Percentiles rank a stretch among this genome's conserved stretches.
Evolutionary conservation across 1,140 invertebrate genomes (phyloP).

Genomic region (Piezodorus guildinii): DNA sequence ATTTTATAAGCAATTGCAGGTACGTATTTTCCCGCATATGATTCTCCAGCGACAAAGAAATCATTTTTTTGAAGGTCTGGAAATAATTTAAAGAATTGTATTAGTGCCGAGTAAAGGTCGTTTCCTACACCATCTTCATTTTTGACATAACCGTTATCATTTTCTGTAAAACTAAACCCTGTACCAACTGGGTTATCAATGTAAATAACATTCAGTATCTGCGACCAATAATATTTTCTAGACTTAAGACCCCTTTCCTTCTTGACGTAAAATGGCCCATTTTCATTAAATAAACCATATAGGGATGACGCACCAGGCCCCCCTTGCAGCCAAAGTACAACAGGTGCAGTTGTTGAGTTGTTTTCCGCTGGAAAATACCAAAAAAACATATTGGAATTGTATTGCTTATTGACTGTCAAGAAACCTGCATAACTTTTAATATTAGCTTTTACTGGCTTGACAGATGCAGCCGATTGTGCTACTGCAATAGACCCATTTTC

Average conservation of each 20-base stretch:
- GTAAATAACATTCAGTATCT: constrained; percentile 62
- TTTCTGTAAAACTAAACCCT: constrained; percentile 60
- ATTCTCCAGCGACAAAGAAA: constrained; percentile 75
- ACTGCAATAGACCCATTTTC: constrained; percentile 21
- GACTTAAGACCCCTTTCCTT: constrained; percentile 42
- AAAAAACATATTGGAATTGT: constrained; percentile 60
- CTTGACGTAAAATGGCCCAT: constrained; percentile 32
- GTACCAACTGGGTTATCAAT: constrained; percentile 82
- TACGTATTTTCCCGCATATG: constrained; percentile 62
- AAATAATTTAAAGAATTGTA: constrained; percentile 60
- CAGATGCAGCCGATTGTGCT: constrained; percentile 18
- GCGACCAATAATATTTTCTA: constrained; percentile 62
- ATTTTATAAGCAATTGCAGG: constrained; percentile 67
- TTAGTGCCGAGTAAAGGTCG: constrained; percentile 50
- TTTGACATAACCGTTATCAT: constrained; percentile 47
- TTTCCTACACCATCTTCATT: constrained; percentile 54
- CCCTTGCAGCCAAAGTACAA: constrained; percentile 77
- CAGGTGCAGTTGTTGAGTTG: constrained; percentile 30
- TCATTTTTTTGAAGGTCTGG: constrained; percentile 26
- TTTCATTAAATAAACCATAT: constrained; percentile 68
- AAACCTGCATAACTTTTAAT: constrained; percentile 45
- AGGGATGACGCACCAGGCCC: constrained; percentile 68
- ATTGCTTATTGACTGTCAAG: constrained; percentile 53
- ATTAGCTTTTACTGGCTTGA: constrained; percentile 9
- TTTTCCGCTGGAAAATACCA: constrained; percentile 59